Evolutionary conservation across 2,113 vertebrate genomes (phyloP).

Genomic region (Catagonus wagneri): DNA sequence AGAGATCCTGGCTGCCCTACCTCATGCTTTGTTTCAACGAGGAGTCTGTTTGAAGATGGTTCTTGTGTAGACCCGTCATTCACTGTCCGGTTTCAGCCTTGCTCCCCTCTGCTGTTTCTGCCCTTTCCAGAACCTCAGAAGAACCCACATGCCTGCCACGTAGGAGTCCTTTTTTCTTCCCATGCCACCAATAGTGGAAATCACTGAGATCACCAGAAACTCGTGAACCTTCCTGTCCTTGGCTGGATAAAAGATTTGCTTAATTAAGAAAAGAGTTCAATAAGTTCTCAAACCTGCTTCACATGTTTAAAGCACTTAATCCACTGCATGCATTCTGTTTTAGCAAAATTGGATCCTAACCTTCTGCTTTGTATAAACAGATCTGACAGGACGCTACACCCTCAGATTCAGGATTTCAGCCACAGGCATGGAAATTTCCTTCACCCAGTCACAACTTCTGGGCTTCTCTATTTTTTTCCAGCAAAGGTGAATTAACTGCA

Average conservation of each 20-base stretch:
- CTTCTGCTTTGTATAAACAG: not conserved
- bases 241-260: slow-evolving; percentile 38
- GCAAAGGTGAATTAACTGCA: not conserved
- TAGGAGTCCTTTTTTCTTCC: not conserved
- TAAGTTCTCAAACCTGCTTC: slow-evolving; percentile 53
- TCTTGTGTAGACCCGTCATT: not conserved
- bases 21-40: not conserved
- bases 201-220: not conserved
- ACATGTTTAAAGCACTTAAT: slow-evolving; percentile 31
- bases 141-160: not conserved
- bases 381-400: not conserved
- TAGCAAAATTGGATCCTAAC: slow-evolving; percentile 3
- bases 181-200: not conserved
- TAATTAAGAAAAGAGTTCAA: slow-evolving; percentile 42
- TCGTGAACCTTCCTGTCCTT: not conserved
- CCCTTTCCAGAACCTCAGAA: not conserved
- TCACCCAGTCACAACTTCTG: not conserved
- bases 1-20: not conserved
- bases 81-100: not conserved
- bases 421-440: not conserved
- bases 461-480: slow-evolving; percentile 11
- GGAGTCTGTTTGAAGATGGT: not conserved
- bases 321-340: not conserved
- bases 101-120: not conserved
- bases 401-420: not conserved